Base-by-base conservation (phyloP, 2,113 vertebrate genomes). In the Lutjanus erythropterus region DNA sequence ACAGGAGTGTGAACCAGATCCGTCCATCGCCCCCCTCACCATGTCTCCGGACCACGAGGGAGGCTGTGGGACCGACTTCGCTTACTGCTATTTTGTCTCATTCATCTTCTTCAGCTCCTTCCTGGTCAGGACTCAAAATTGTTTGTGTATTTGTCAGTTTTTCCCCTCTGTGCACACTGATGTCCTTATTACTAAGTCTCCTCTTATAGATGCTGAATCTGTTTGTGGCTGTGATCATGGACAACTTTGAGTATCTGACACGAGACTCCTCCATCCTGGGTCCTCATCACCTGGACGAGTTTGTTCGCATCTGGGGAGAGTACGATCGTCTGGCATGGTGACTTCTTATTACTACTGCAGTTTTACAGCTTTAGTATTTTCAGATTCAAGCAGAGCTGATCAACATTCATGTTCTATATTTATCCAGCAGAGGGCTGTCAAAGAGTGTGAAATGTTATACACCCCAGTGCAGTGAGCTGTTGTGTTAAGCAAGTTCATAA, bases 71-170 rank as follows among this genome's bases (percentile, higher is more conserved):
- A 99, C 97, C 0, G 97, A 99, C 61, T 96, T 99, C 58, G 98
- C 98, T 70, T 99, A 99, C 0, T 98, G 98, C 61, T 99, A 99
- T 93, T 99, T 99, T 1, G 98, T 99, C 79, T 99, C 98, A 25
- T 99, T 99, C 94, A 99, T 99, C 92, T 99, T 99, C 95, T 99
- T 99, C 95, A 99, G 98, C 91, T 99, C 98, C 16, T 99, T 99
- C 80, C 92, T 99, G 96, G 98, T 99, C 92, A 96, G 96, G 80
- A 4, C 16, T 33, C n/a, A 0, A 50, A 11, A 16, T 16, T 33
- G 0, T 18, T 39, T 2, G 15, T 15, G 25, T 29, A 7, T 37
- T 56, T 70, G 4, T 25, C 6, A 6, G 0, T 41, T 56, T 41
- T 39, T 44, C 50, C 29, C 2, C n/a, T 29, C 21, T 5, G n/a